These are phyloP conservation scores for Amphilophus citrinellus DNA, from an alignment of 2,113 vertebrate species.

Conservation along the genomic window DNA sequence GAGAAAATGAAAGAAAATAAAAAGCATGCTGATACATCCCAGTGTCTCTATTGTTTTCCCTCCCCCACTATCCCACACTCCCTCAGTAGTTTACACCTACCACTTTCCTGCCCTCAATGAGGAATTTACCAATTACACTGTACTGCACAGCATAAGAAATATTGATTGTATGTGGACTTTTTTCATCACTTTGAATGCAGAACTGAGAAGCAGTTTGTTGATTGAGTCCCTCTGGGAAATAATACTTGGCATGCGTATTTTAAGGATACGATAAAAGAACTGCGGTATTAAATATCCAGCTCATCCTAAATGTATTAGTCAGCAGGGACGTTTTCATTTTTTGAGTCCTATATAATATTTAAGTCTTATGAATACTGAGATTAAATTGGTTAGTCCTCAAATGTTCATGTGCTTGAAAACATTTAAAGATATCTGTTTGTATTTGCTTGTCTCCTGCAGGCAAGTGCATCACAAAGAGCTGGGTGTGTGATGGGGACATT, in stretches of 20 bases:
- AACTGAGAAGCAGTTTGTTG: constrained; percentile 5
- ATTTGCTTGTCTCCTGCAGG: constrained; percentile 77
- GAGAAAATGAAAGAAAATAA: constrained; percentile 11
- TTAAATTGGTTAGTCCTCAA: background rate
- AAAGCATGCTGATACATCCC: constrained; percentile 25
- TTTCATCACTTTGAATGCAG: constrained; percentile 7
- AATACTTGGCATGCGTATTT: background rate
- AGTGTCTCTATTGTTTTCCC: constrained; percentile 10
- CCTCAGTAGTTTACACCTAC: constrained; percentile 8
- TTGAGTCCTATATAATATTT: background rate
- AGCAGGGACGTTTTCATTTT: background rate
- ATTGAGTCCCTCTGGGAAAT: constrained; percentile 11
- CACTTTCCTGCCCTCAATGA: background rate
- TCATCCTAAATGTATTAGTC: background rate
- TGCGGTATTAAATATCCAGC: background rate
- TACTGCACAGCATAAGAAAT: background rate
- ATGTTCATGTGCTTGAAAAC: background rate
- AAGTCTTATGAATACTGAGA: background rate
- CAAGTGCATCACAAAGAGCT: constrained; percentile 98
- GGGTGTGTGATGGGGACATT: constrained; percentile 98
- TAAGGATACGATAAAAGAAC: background rate
- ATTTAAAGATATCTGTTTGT: background rate
- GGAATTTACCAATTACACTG: constrained; percentile 37
- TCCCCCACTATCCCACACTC: background rate
- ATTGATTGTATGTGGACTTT: constrained; percentile 42